Conservation (phyloP, 2,888 invertebrate genomes). For the Bombyx huttoni region DNA sequence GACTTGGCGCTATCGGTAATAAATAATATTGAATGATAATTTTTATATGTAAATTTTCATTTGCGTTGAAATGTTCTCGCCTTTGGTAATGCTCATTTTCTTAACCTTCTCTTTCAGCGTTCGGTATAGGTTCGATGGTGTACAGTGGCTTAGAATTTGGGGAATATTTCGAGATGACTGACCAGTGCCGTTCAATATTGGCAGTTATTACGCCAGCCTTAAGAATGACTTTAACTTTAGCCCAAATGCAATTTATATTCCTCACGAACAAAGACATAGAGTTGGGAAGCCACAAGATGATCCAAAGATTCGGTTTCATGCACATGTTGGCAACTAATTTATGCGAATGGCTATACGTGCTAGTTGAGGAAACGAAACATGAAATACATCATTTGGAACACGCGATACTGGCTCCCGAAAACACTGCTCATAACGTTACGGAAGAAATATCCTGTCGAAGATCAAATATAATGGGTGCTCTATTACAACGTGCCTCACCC, state of each 20-base stretch:
- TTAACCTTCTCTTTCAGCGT: slow-evolving; percentile 28
- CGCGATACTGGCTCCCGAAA: slow-evolving; percentile 20
- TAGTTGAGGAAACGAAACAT: slow-evolving; percentile 90
- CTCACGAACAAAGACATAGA: slow-evolving; percentile 83
- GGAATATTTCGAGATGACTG: slow-evolving; percentile 81
- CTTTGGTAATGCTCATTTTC: too few relatives aligned
- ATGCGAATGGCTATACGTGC: slow-evolving; percentile 92
- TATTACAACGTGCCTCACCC: slow-evolving; percentile 79
- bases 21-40: slow-evolving; percentile 3
- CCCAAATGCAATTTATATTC: slow-evolving; percentile 95
- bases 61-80: slow-evolving; percentile 2
- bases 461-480: slow-evolving; percentile 78
- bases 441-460: slow-evolving; percentile 61
- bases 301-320: slow-evolving; percentile 92
- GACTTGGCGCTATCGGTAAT: slow-evolving; percentile 85
- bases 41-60: background rate
- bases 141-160: slow-evolving; percentile 81
- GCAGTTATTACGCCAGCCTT: slow-evolving; percentile 86
- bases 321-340: slow-evolving; percentile 94
- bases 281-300: slow-evolving; percentile 76
- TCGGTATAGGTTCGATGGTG: slow-evolving; percentile 79
- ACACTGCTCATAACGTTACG: slow-evolving; percentile 22
- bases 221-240: slow-evolving; percentile 86
- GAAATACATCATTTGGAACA: slow-evolving; percentile 83
- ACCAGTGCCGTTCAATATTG: slow-evolving; percentile 75